Base-by-base conservation (phyloP, 2,113 vertebrate species). In the Puma concolor region DNA sequence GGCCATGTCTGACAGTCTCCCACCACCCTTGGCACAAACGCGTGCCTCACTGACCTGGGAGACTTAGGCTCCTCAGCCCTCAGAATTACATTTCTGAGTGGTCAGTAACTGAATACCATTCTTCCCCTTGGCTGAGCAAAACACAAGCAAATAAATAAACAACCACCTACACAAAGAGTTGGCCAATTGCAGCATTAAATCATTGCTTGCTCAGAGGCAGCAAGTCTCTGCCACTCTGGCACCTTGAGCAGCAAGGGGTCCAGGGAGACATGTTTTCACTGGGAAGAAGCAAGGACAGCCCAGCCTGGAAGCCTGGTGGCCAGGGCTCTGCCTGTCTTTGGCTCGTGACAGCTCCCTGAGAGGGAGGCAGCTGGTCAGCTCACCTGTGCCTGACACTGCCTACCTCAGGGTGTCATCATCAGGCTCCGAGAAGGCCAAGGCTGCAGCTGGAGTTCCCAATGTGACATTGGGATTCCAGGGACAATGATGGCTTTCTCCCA, bases 271-370 rank as follows among this genome's bases (percentile, higher is more conserved):
- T n/a, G 12, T 38, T 95, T 71, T 8, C 33, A 87, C 14, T 27
- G 60, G 4, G 38, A 67, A 64, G 33, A 76, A 48, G 60, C 3
- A 12, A 64, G 14, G 36, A 41, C 11, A 83, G 60, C 60, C 52
- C 11, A 16, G 66, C 17, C 69, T 4, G 11, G 52, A 1, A 21
- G 52, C 36, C 80, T 25, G 52, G 33, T 13, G 2, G 44, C 36
- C 5, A 5, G 31, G 13, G 3, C 25, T 50, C 63, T 4, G 14
- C 27, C 2, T 0, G 2, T n/a, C 31, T 67, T 44, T 7, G 19
- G 27, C 64, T 82, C 17, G 13, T 15, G 14, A 48, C 3, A 7
- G 2, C 82, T 85, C 38, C 54, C 41, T 41, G n/a, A 0, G 0
- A 57, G 57, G 94, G n/a, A 88, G 44, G 19, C 54, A 33, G 52